Percentiles rank a stretch among this genome's conserved stretches.
phyloP scores from a whole-genome alignment of 2,113 vertebrate genomes.

The Cryptoleucopteryx plumbea region DNA sequence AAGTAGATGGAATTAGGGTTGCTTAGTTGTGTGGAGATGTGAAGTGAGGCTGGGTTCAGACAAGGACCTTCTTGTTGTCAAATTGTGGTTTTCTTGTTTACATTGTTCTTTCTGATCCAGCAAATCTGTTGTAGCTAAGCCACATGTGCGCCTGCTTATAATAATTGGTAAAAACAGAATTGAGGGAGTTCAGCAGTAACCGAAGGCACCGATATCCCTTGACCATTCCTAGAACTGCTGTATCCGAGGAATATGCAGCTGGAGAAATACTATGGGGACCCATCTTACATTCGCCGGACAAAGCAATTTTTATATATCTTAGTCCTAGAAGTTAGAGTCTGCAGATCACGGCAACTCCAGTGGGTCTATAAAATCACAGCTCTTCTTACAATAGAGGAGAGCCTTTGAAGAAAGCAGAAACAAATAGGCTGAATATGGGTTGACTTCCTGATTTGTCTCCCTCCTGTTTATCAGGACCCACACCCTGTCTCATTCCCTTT shows the following conservation, averaged over 20 bases:
- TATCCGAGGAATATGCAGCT: neutral
- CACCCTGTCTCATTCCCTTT: constrained; percentile 8
- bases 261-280: neutral
- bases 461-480: neutral
- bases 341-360: neutral
- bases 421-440: neutral
- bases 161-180: neutral
- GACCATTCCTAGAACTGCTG: neutral
- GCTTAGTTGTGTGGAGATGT: neutral
- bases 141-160: neutral
- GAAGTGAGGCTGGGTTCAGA: constrained; percentile 22
- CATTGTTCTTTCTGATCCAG: constrained; percentile 4
- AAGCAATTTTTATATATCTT: neutral
- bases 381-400: neutral
- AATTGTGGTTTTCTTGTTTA: constrained; percentile 40
- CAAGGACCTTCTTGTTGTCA: neutral
- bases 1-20: neutral
- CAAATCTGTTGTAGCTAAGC: neutral
- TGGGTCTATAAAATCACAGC: neutral
- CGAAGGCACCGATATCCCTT: neutral
- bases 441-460: neutral
- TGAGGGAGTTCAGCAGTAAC: neutral
- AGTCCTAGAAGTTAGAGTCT: neutral
- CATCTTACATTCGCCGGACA: rapidly evolving
- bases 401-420: constrained; percentile 22